Evolutionary conservation across 2,888 invertebrate species (phyloP).

Genomic region (Yponomeuta evonymella): DNA sequence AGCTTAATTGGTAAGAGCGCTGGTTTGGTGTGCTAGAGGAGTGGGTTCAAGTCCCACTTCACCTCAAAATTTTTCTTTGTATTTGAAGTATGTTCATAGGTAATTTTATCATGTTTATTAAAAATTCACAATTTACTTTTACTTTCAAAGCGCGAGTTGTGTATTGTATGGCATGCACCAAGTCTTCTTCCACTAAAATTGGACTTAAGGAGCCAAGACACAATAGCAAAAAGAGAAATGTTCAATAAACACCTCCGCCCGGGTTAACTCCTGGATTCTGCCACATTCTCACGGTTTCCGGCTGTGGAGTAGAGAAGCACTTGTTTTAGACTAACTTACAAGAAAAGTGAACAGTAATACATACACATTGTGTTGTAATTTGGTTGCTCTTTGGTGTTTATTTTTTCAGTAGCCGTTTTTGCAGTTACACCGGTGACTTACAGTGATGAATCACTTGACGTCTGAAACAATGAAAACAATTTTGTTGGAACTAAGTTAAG

Average conservation of each 20-base stretch:
- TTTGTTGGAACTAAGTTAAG: conserved; percentile 14
- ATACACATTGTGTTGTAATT: conserved; percentile 74
- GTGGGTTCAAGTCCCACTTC: too few species aligned
- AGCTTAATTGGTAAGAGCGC: too few species aligned
- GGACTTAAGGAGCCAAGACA: conserved; percentile 6
- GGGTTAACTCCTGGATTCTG: conserved; percentile 67
- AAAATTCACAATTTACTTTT: too few species aligned
- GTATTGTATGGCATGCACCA: neutral
- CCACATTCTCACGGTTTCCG: conserved; percentile 53
- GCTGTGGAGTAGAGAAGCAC: conserved; percentile 45
- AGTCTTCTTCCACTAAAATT: neutral
- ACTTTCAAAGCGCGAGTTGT: too few species aligned
- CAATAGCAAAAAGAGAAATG: conserved; percentile 25
- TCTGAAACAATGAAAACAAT: conserved; percentile 35
- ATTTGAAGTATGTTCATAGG: too few species aligned
- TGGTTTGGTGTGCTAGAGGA: too few species aligned
- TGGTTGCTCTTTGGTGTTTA: conserved; percentile 55
- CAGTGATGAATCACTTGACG: conserved; percentile 32
- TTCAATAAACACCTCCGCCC: conserved; percentile 50
- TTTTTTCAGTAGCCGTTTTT: conserved; percentile 63
- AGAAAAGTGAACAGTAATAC: conserved; percentile 38
- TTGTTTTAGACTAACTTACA: conserved; percentile 27
- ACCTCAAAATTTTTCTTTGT: too few species aligned
- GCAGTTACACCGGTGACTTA: conserved; percentile 32
- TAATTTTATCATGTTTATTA: too few species aligned